phyloP scores from a whole-genome alignment of 2,797 vertebrate species.

The Xiphorhynchus erythropygius region DNA sequence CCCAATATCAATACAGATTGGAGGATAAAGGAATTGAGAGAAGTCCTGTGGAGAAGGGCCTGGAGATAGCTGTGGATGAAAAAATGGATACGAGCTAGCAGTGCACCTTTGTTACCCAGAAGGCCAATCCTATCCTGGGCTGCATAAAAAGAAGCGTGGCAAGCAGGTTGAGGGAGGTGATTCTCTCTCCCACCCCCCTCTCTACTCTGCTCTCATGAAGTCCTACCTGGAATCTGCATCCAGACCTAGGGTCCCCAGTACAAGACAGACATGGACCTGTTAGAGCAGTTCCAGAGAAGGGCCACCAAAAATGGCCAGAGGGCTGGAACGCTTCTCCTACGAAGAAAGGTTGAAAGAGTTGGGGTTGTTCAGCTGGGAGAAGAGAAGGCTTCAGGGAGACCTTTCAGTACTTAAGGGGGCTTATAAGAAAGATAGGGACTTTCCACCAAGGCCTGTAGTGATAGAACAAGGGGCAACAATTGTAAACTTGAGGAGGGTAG shows the following conservation, averaged over 20 bases:
- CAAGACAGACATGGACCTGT: not conserved
- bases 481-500: not conserved
- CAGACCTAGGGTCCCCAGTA: not conserved
- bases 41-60: not conserved
- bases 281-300: too few species aligned
- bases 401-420: not conserved
- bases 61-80: not conserved
- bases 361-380: not conserved
- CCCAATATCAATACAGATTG: rapidly evolving
- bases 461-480: not conserved
- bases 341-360: not conserved
- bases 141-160: rapidly evolving
- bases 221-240: not conserved
- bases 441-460: not conserved
- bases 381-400: not conserved
- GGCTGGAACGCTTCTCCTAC: not conserved
- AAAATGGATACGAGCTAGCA: not conserved
- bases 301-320: not conserved
- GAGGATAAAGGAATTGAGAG: not conserved
- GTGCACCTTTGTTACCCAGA: not conserved
- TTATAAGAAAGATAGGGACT: not conserved
- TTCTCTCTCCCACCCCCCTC: rapidly evolving
- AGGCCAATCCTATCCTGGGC: not conserved
- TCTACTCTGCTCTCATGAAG: not conserved
- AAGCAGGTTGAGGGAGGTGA: not conserved